Evolutionary conservation across 1,140 invertebrate genomes (phyloP), one percentile per base, ranked within the genome.

Genomic region (Pseudomyrmex dendroicus): DNA sequence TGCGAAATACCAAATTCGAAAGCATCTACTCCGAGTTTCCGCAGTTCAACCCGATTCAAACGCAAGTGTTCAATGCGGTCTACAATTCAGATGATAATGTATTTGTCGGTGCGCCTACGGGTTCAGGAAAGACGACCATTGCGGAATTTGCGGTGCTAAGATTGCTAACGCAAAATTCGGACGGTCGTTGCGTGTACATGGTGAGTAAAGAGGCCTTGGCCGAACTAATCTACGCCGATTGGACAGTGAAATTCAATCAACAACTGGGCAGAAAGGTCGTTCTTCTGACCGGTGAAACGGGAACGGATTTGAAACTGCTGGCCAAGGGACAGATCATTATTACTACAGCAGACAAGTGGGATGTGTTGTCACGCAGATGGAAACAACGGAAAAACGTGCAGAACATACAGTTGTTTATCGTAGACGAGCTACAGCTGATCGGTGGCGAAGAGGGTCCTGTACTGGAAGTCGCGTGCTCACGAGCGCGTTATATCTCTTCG

Each of bases 81-180:
- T 99, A 99, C 93, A 99, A 99, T 94, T 98, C 97, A 15, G 99
- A 99, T 93, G 99, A 99, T 90, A 99, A 99, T 94, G 98, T 99
- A 1, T 99, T 99, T 93, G 97, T 99, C 82, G 99, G 99, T 8
- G 99, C 99, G 0, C 99, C 99, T 1, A 98, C 98, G 13, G 99
- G 99, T 0, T 99, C 98, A 2, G 99, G 99, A 0, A 99, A 99
- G 94, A 99, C 98, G 0, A 97, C 99, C 1, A 98, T 99, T 78
- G 99, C 98, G 0, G 99, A 99, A 93, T 99, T 99, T 94, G 99
- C 99, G 0, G 97, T 99, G 48, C 95, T 99, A 52, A 95, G 99
- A 74, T 95, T 99, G 86, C 96, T 99, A 72, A 96, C 97, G 2
- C 96, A 97, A 82, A 96, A 96, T 93, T 89, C 95, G 4, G 95